A percentile compares a stretch with the other conserved stretches of the same genome.
Conservation (phyloP, 2,888 invertebrate species). For the Chaetogeoica ovagalla region DNA sequence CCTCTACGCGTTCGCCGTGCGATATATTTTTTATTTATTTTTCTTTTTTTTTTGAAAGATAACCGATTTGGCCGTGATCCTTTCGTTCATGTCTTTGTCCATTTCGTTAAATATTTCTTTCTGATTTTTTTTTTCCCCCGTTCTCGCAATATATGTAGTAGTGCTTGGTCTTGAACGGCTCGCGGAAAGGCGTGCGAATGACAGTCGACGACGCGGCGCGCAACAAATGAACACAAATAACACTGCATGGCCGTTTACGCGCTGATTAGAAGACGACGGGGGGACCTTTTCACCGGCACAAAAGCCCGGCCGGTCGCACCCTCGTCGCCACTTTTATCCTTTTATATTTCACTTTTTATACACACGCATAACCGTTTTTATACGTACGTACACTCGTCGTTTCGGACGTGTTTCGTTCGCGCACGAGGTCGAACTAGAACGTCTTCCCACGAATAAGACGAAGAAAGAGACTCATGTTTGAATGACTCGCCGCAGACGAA, state of each 20-base stretch:
- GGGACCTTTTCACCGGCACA: constrained; percentile 41
- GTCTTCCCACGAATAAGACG: too few relatives aligned
- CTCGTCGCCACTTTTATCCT: constrained; percentile 24
- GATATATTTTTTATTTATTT: constrained; percentile 15
- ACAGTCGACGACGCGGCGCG: constrained; percentile 23
- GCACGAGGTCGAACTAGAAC: too few relatives aligned
- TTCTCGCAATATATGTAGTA: too few relatives aligned
- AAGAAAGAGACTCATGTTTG: too few relatives aligned
- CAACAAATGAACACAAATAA: constrained; percentile 42
- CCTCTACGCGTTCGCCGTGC: neutral
- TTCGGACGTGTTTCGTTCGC: too few relatives aligned
- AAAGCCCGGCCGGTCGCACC: constrained; percentile 19
- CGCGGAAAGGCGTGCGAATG: constrained; percentile 28
- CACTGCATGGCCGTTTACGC: too few relatives aligned
- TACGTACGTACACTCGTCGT: too few relatives aligned
- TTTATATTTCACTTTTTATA: neutral
- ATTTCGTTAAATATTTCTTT: neutral
- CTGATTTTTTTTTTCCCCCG: constrained; percentile 16
- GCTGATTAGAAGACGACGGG: constrained; percentile 43
- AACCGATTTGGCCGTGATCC: constrained; percentile 48
- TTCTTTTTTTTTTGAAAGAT: constrained; percentile 3
- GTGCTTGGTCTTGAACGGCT: neutral
- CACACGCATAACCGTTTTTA: neutral
- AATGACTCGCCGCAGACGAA: too few relatives aligned
- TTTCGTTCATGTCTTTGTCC: constrained; percentile 38